Percentiles rank a stretch among this genome's conserved stretches.
phyloP scores from a whole-genome alignment of 2,888 invertebrate species.

The Lordiphosa andalusiaca region DNA sequence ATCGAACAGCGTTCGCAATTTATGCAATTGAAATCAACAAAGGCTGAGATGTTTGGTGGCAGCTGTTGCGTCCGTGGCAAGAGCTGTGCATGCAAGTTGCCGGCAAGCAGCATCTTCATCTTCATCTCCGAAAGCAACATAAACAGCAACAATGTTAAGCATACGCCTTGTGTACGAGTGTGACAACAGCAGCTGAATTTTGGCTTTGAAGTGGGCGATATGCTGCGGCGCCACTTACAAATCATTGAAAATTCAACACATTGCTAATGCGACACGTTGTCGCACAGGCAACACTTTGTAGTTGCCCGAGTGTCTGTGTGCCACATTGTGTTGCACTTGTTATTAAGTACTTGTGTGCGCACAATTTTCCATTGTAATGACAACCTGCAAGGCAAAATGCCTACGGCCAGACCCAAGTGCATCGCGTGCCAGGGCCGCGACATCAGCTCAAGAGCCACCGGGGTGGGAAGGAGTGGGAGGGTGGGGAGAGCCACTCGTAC shows the following conservation, averaged over 20 bases:
- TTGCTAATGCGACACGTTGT: slow-evolving; percentile 68
- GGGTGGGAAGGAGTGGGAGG: background rate
- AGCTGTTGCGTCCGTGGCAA: slow-evolving; percentile 24
- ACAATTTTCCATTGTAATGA: slow-evolving; percentile 70
- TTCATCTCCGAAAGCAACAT: slow-evolving; percentile 23
- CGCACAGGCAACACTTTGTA: slow-evolving; percentile 46
- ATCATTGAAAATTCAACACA: slow-evolving; percentile 73
- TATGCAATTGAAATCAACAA: slow-evolving; percentile 50
- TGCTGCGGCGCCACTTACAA: slow-evolving; percentile 51
- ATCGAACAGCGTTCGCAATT: slow-evolving; percentile 44
- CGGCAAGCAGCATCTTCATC: too few species aligned
- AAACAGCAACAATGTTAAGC: slow-evolving; percentile 42
- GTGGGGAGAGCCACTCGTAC: slow-evolving; percentile 34
- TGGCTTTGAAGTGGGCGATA: slow-evolving; percentile 40
- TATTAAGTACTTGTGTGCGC: slow-evolving; percentile 69
- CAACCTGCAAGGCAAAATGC: slow-evolving; percentile 70
- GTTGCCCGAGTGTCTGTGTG: slow-evolving; percentile 27
- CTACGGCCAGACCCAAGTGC: slow-evolving; percentile 51
- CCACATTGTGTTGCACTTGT: slow-evolving; percentile 72
- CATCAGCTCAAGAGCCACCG: slow-evolving; percentile 50
- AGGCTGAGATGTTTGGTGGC: slow-evolving; percentile 22
- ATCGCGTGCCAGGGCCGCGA: slow-evolving; percentile 68
- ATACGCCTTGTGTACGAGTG: slow-evolving; percentile 28
- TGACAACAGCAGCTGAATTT: slow-evolving; percentile 11
- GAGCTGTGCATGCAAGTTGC: slow-evolving; percentile 28